phyloP scores from a whole-genome alignment of 2,113 vertebrate genomes.

The Tympanuchus pallidicinctus region DNA sequence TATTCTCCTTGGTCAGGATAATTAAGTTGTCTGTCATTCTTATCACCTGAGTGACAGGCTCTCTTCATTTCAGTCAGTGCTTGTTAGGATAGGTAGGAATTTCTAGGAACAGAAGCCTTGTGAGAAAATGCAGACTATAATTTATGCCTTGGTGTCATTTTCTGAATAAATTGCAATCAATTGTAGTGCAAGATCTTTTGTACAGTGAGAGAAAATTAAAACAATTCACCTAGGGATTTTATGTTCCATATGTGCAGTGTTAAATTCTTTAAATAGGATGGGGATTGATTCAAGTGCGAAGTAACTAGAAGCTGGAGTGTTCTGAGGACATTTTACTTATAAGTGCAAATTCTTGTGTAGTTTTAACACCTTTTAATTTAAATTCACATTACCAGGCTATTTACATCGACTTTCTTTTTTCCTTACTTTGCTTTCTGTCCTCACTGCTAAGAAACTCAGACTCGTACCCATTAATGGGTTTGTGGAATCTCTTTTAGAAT shows the following conservation, averaged over 20 bases:
- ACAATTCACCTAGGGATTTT: background rate
- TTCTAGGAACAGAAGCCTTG: background rate
- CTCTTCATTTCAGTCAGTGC: background rate
- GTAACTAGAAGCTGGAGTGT: background rate
- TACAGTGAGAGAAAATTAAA: background rate
- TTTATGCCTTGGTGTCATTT: background rate
- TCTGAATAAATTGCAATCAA: background rate
- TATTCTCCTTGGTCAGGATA: constrained; percentile 33
- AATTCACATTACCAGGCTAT: background rate
- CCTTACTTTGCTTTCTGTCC: background rate
- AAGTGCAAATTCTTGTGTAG: background rate
- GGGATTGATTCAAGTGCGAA: background rate
- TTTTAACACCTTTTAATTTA: background rate
- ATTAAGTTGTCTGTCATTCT: constrained; percentile 55
- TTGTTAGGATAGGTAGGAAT: background rate
- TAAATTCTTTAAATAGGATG: background rate
- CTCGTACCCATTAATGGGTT: background rate
- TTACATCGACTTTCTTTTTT: background rate
- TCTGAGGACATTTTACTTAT: background rate
- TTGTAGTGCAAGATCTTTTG: background rate
- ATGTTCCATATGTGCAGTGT: background rate
- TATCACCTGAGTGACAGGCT: constrained; percentile 35
- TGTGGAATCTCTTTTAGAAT: background rate
- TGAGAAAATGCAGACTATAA: background rate
- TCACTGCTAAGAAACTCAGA: background rate